Evolutionary conservation across 1,140 invertebrate species (phyloP), one percentile per base, ranked within the genome.

Genomic region (Drosophila mauritiana): DNA sequence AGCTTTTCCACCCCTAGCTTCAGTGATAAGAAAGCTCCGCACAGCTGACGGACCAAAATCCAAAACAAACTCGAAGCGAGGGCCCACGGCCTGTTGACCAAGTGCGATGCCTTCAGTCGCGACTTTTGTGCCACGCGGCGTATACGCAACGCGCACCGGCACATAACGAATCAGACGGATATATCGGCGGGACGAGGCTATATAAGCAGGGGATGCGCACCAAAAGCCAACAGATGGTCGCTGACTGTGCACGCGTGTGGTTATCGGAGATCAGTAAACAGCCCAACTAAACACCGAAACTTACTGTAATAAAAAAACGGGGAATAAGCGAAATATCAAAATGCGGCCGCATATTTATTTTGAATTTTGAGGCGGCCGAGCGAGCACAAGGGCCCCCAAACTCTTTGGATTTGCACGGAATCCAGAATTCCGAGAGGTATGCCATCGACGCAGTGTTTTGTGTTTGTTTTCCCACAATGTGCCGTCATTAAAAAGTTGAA

Each of bases 171-270:
- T 49, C 48, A 2, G 48, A n/a, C 48, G 25, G 27, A 49, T 34
- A 49, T 49, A 17, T 15, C 15, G 48, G 12, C 3, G 25, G 2
- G 7, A 15, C 48, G 56, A 58, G 43, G 46, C 64, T 88, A 84
- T 84, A 79, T 74, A 88, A 89, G 73, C 64, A 56, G 69, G 64
- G 58, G 57, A 63, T 70, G 64, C 65, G 42, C 34, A 37, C 42
- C 42, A 43, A 89, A 89, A 90, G 64, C 80, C 85, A 89, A 89
- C 84, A 89, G 84, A 89, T 89, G 84, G 84, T 89, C 84, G 85
- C 85, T 69, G 85, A 79, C 80, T 80, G 84, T 89, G 53, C 51
- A 63, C 65, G 77, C 65, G 85, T 69, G 64, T 57, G 81, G 84
- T 84, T 90, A 88, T 88, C 84, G 76, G 67, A 77, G 74, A 78